Evolutionary conservation across 2,797 vertebrate genomes (phyloP), one percentile per base, ranked within the genome.

Genomic region (Perdix hodgsoniae): DNA sequence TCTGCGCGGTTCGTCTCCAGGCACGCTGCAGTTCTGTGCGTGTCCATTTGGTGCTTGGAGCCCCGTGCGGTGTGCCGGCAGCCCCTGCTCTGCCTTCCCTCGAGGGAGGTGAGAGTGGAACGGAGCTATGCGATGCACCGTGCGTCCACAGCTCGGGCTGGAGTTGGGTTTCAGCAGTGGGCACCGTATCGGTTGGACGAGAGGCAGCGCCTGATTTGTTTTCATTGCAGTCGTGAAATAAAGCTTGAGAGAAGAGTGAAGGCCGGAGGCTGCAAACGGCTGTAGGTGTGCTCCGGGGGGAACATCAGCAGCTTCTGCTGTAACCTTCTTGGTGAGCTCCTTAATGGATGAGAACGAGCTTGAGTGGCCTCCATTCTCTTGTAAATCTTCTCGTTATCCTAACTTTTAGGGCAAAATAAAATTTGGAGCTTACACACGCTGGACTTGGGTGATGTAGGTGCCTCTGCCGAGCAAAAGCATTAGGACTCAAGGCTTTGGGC

Each of bases 21-120:
- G 31, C 39, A 13, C 13, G 1, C 8, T 71, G 24, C 16, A 31
- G 33, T 71, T 85, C 14, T 40, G 5, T 45, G 11, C 1, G 0
- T 49, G 39, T 23, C 60, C 8, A 0, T 57, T 70, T 39, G 29
- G 27, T 45, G 15, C 56, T 81, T 61, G 59, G 80, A 86, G 31
- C 42, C 35, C 4, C n/a, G 0, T 4, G 35, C 40, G 27, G 18
- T 56, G 17, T 2, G 1, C 14, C 26, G 42, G 4, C 0, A 1
- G 54, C 70, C 82, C 1, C 2, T 45, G 6, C 11, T 76, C 1
- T 49, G 1, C 23, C 7, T 75, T 72, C 14, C 40, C 49, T 42
- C 65, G 24, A 82, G 31, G 33, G 44, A 13, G 31, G 35, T 39
- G 35, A 61, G 56, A 50, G 37, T 23, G 16, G 60, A 74, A 57